Evolutionary conservation across 2,888 invertebrate genomes (phyloP), one percentile per base, ranked within the genome.

Genomic region (Diachrysia chrysitis): DNA sequence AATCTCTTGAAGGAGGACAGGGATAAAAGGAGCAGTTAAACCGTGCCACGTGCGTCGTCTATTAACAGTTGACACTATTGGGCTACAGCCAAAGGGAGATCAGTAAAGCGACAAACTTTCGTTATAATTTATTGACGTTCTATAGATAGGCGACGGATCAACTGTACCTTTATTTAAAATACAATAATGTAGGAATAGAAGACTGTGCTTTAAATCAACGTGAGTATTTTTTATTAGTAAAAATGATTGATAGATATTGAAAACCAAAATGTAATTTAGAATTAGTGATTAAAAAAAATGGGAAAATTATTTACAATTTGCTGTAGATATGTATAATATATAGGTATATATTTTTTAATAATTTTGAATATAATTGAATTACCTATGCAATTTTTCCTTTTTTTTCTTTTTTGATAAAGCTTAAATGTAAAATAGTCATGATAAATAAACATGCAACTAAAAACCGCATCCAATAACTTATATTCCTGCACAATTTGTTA

Each of bases 31-130:
- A 84, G 81, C 83, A 87, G 89, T 86, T 94, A 93, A 94, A 91
- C 89, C 93, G 86, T 72, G 91, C 85, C 94, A 93, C 94, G 94
- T 93, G 93, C 90, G 85, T 87, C 88, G 91, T 93, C 94, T 93
- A 91, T 94, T 93, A 93, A 89, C 90, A 89, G 92, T 90, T 92
- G 94, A 93, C 93, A 90, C 89, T 90, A 88, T 92, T 92, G 93
- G 91, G 91, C 79, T 87, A 78, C 84, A 86, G 93, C 91, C 92
- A 93, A 92, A 87, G 87, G 82, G 83, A 78, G 81, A 82, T 80
- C 72, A 82, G 80, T 83, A 78, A 83, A 83, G 59, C 69, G 76
- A 81, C 81, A 81, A 84, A 83, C 79, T 78, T 83, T 82, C 65
- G 68, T 65, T 82, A 84, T 81, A 83, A 84, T 81, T 84, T 77